phyloP scores from a whole-genome alignment of 2,113 vertebrate genomes.

The Enhydra lutris region DNA sequence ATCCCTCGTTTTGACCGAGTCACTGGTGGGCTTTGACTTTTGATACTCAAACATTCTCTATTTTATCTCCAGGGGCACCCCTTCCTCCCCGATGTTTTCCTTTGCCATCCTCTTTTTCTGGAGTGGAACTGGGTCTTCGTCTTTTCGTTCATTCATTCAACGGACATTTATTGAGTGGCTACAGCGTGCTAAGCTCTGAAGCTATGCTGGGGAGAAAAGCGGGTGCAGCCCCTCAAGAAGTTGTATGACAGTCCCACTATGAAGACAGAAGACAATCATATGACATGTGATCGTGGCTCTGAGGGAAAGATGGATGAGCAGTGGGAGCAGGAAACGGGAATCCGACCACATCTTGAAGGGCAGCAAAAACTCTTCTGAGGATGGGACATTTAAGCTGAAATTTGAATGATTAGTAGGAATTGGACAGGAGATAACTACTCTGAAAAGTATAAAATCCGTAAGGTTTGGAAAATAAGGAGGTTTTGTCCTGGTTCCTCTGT shows the following conservation, averaged over 20 bases:
- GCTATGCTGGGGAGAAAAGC: background rate
- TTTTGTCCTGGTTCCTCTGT: background rate
- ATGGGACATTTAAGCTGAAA: conserved; percentile 33
- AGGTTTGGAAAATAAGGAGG: background rate
- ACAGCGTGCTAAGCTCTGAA: background rate
- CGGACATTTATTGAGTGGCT: background rate
- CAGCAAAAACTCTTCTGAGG: background rate
- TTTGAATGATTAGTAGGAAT: background rate
- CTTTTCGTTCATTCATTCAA: background rate
- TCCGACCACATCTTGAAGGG: background rate
- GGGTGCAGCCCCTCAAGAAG: background rate
- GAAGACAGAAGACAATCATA: background rate
- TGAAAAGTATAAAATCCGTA: background rate
- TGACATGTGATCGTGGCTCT: background rate
- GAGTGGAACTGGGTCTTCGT: background rate
- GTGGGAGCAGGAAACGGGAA: background rate
- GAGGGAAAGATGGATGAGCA: background rate
- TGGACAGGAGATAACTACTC: background rate
- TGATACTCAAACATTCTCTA: background rate
- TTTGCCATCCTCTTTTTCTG: background rate
- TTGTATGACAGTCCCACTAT: background rate
- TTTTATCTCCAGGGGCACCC: background rate
- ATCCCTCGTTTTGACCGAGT: background rate
- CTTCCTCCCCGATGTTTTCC: background rate
- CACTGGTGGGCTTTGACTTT: background rate